Evolutionary conservation across 2,113 vertebrate species (phyloP), one percentile per base, ranked within the genome.

Genomic region (Gnathonemus echidnorhynchus): DNA sequence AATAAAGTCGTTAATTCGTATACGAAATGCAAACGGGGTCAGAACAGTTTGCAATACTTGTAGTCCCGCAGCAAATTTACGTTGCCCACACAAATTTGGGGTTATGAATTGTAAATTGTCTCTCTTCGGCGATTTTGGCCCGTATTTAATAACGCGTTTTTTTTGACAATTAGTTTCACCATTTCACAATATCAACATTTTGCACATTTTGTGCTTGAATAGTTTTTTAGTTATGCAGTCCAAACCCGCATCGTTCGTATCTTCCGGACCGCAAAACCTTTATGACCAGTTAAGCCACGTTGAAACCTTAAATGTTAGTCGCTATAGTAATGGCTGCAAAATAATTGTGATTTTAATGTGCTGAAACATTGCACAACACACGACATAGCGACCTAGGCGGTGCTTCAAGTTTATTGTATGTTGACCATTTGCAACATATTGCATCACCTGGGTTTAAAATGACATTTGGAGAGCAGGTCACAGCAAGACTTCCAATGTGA

Each of bases 381-480:
- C 15, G 31, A n/a, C 45, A 24, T 24, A 19, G 45, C 83, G 83
- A 85, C 19, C 45, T 3, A 46, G 35, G 45, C 83, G 45, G 35
- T 45, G 39, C 77, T 83, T 45, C 42, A 45, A 83, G 42, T 39
- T 83, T 83, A 83, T 45, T 83, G 35, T 83, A 83, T 85, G 83
- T 46, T 85, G 83, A 45, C 86, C 86, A 53, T 87, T 87, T 87
- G 50, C 86, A 87, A 27, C n/a, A 50, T 17, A 39, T 87, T 87
- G 86, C 86, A 56, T 87, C 86, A 87, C 50, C 39, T 53, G 50
- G 3, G 49, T 87, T 48, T 53, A 50, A 42, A 85, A 46, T 24
- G 27, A 52, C 24, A 31, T 87, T 52, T 31, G 86, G 19, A 85
- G 21, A 46, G 24, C n/a, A 6, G 24, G 27, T 35, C 48, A 56